phyloP scores from a whole-genome alignment of 2,113 vertebrate genomes.

The Mirza zaza region DNA sequence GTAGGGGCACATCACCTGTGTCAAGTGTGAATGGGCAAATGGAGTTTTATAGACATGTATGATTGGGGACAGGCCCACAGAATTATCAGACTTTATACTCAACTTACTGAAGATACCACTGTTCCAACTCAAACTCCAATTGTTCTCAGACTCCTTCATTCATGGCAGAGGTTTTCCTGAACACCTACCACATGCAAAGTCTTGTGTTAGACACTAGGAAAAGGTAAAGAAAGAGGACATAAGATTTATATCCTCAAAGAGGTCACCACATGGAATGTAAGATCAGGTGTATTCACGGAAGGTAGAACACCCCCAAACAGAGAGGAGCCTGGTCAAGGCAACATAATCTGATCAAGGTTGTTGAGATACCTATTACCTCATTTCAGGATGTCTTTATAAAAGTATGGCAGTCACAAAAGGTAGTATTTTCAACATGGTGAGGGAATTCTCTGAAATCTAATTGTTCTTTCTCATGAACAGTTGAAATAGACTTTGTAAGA shows the following conservation, averaged over 20 bases:
- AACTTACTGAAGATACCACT: neutral
- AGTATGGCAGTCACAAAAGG: neutral
- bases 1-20: neutral
- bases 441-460: neutral
- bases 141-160: neutral
- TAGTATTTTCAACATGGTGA: neutral
- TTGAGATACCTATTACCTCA: neutral
- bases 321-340: neutral
- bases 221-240: neutral
- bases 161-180: neutral
- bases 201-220: neutral
- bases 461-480: neutral
- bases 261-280: neutral
- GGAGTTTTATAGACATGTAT: neutral
- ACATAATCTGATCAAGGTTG: accelerated
- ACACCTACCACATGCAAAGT: neutral
- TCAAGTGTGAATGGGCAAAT: neutral
- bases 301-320: neutral
- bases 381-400: neutral
- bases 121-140: neutral
- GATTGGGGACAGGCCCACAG: neutral
- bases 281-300: accelerated
- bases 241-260: neutral
- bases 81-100: neutral
- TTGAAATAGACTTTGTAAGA: neutral